These are phyloP conservation scores for Chloropsis cyanopogon DNA, from an alignment of 2,113 vertebrate species.

Conservation along the genomic window DNA sequence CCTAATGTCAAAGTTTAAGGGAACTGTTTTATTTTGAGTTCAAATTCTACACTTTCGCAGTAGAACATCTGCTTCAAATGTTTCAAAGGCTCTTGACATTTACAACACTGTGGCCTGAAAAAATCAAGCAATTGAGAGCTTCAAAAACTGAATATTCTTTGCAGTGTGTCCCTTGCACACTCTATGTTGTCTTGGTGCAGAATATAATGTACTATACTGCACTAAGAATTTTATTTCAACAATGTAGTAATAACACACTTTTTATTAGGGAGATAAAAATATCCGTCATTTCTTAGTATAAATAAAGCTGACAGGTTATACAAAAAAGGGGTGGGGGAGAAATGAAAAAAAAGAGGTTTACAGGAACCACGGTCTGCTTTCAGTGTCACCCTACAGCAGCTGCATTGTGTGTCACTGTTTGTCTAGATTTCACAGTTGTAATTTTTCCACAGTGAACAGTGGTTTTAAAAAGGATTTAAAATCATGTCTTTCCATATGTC, in stretches of 20 bases:
- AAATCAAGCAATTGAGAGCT: neutral
- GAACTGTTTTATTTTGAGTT: constrained; percentile 64
- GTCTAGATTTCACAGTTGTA: neutral
- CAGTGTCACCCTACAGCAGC: neutral
- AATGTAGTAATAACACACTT: neutral
- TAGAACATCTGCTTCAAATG: constrained; percentile 56
- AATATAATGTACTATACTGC: neutral
- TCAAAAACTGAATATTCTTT: constrained; percentile 1
- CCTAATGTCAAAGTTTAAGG: constrained; percentile 62
- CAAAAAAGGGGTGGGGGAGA: neutral
- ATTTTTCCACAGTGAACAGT: neutral
- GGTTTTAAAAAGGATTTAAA: neutral
- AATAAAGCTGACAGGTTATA: constrained; percentile 2
- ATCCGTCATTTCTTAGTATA: constrained; percentile 10
- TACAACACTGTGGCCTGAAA: neutral
- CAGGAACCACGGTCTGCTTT: neutral
- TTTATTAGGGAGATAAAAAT: constrained; percentile 30
- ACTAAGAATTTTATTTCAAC: neutral
- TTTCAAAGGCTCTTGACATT: constrained; percentile 60
- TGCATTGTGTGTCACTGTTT: neutral
- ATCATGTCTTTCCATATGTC: neutral
- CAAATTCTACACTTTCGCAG: constrained; percentile 55
- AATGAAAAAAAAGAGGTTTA: neutral
- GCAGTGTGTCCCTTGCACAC: neutral
- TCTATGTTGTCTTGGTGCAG: neutral